phyloP scores from a whole-genome alignment of 2,888 invertebrate genomes.

The Hyposoter didymator region DNA sequence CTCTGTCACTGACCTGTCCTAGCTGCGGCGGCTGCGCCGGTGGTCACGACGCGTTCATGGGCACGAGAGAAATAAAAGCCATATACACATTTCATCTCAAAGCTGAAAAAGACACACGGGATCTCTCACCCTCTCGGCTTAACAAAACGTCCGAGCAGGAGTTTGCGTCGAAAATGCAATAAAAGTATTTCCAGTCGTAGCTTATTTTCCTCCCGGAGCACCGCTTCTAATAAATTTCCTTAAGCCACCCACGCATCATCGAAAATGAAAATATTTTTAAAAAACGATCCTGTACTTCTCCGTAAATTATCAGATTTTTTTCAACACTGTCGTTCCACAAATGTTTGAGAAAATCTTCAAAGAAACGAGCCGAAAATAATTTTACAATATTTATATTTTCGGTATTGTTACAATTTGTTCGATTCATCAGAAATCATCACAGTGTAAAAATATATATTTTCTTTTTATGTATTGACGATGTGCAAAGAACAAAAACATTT shows the following conservation, averaged over 20 bases:
- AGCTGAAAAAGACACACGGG: conserved; percentile 1
- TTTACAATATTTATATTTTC: background rate
- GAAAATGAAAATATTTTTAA: background rate
- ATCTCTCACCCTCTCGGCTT: background rate
- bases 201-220: conserved; percentile 25
- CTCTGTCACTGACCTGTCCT: conserved; percentile 84
- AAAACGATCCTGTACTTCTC: background rate
- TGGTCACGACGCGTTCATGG: conserved; percentile 68
- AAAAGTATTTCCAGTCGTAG: conserved; percentile 39
- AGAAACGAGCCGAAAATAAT: background rate
- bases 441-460: background rate
- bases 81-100: conserved; percentile 46
- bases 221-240: conserved; percentile 22
- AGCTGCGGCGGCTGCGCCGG: conserved; percentile 75
- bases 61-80: conserved; percentile 57
- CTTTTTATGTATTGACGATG: background rate
- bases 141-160: conserved; percentile 4
- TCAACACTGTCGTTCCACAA: background rate
- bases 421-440: background rate
- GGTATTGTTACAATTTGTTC: background rate
- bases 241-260: conserved; percentile 20
- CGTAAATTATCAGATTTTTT: conserved; percentile 22
- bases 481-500: background rate
- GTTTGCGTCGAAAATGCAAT: conserved; percentile 26
- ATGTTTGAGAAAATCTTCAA: conserved; percentile 6